Conservation (phyloP, 2,888 invertebrate genomes). For the Odontomyia ornata region DNA sequence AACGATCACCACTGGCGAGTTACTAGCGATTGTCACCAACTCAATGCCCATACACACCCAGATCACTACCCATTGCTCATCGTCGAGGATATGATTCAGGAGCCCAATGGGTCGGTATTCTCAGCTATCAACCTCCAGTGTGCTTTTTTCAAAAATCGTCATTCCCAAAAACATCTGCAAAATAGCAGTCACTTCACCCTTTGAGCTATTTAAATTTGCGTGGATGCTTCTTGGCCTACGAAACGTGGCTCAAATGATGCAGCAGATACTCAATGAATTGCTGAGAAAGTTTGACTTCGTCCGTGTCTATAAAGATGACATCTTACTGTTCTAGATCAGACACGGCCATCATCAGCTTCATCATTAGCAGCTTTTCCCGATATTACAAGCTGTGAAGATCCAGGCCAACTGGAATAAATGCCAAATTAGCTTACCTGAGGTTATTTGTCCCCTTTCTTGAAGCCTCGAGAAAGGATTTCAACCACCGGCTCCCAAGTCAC, state of each 20-base stretch:
- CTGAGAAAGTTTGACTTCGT: background rate
- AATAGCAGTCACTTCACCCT: background rate
- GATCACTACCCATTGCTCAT: background rate
- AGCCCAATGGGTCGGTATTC: background rate
- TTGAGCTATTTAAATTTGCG: background rate
- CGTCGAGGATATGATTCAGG: background rate
- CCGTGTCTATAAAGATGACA: constrained; percentile 3
- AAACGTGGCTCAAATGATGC: no score
- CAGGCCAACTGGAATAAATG: background rate
- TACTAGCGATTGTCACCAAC: background rate
- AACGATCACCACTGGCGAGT: background rate
- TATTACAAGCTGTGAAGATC: background rate
- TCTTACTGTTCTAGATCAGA: background rate
- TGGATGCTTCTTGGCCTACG: background rate
- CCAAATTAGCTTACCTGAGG: background rate
- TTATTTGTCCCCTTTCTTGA: background rate
- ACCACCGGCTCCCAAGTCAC: background rate
- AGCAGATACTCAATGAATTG: background rate
- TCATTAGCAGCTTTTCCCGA: background rate
- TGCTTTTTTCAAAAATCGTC: background rate
- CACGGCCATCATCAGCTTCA: background rate
- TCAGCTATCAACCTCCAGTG: constrained; percentile 19
- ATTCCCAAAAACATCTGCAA: background rate
- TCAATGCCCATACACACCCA: no score
- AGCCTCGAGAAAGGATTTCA: background rate